Evolutionary conservation across 2,888 invertebrate species (phyloP).

Genomic region (Latrodectus hesperus): DNA sequence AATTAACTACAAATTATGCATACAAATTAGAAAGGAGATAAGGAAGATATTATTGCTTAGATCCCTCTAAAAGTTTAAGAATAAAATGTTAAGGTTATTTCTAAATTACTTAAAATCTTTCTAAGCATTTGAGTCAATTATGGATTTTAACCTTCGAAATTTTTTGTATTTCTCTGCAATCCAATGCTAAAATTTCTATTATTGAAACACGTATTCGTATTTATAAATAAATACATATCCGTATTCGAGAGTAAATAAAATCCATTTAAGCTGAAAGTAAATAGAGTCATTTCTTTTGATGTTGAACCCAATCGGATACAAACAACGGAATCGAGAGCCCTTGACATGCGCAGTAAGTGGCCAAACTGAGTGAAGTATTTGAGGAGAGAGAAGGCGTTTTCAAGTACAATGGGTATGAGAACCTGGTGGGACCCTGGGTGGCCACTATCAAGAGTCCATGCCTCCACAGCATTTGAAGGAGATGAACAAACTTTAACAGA

Average conservation of each 20-base stretch:
- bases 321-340: conserved; percentile 44
- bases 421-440: conserved; percentile 49
- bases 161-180: too few species aligned
- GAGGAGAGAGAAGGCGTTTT: conserved; percentile 4
- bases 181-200: too few species aligned
- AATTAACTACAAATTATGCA: too few species aligned
- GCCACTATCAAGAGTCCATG: conserved; percentile 34
- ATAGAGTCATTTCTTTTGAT: not conserved
- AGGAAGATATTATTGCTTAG: too few species aligned
- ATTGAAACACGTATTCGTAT: not conserved
- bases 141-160: too few species aligned
- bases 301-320: conserved; percentile 49
- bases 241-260: conserved; percentile 30
- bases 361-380: conserved; percentile 59
- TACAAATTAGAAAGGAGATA: too few species aligned
- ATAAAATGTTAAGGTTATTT: too few species aligned
- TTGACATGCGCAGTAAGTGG: conserved; percentile 51
- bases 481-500: conserved; percentile 51
- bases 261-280: not conserved
- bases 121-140: too few species aligned
- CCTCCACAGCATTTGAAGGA: conserved; percentile 54
- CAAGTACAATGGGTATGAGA: conserved; percentile 15
- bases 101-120: too few species aligned
- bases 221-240: conserved; percentile 7
- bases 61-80: too few species aligned